phyloP scores from a whole-genome alignment of 2,113 vertebrate genomes.

The Callorhinus ursinus region DNA sequence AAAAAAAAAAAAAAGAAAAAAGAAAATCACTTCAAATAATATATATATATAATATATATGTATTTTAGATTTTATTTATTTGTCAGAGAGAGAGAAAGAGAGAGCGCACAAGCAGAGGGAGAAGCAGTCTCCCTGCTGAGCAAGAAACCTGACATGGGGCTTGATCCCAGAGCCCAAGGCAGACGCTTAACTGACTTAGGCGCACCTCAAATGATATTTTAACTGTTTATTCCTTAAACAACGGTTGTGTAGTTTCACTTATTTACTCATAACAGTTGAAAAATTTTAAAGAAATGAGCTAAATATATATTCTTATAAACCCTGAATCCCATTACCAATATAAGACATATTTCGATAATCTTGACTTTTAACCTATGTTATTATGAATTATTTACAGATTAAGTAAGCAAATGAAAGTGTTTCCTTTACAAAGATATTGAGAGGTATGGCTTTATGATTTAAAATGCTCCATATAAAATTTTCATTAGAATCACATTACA shows the following conservation, averaged over 20 bases:
- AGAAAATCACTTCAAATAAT: too few relatives aligned
- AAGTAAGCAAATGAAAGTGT: not conserved
- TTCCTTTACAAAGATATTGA: slow-evolving; percentile 13
- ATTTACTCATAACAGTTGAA: slow-evolving; percentile 66
- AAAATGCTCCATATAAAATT: not conserved
- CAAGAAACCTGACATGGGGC: too few relatives aligned
- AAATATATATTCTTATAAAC: slow-evolving; percentile 45
- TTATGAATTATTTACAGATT: not conserved
- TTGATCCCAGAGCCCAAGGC: too few relatives aligned
- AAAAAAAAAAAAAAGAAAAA: too few relatives aligned
- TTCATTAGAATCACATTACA: not conserved
- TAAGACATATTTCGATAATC: not conserved
- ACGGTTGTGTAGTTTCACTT: slow-evolving; percentile 31
- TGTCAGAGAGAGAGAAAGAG: too few relatives aligned
- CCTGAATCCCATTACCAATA: not conserved
- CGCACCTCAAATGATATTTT: not conserved
- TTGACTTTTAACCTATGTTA: slow-evolving; percentile 1
- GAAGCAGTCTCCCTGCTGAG: too few relatives aligned
- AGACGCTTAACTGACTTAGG: too few relatives aligned
- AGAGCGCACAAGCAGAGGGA: too few relatives aligned
- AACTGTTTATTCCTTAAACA: slow-evolving; percentile 27
- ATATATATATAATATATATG: too few relatives aligned
- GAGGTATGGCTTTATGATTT: slow-evolving; percentile 27
- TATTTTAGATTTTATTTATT: too few relatives aligned
- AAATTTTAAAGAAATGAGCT: slow-evolving; percentile 13